phyloP scores from a whole-genome alignment of 2,797 vertebrate genomes.

The Silurus lanzhouensis region DNA sequence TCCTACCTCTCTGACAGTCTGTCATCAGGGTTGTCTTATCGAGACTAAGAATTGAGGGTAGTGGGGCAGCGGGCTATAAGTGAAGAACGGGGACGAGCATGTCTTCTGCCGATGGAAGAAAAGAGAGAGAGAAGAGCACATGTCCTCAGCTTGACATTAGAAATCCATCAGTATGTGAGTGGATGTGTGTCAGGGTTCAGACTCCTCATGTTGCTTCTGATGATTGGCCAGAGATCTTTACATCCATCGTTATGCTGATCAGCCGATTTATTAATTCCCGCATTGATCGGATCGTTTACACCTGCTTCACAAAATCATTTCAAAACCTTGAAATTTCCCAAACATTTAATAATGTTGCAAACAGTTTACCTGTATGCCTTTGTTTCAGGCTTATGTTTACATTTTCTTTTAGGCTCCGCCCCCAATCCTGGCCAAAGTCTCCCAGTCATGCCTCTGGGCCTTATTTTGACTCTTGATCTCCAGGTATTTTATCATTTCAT shows the following conservation, averaged over 20 bases:
- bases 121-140: neutral
- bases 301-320: no score
- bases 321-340: neutral
- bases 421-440: neutral
- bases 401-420: neutral
- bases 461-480: no score
- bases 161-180: neutral
- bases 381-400: neutral
- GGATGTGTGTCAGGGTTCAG: neutral
- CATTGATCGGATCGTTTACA: neutral
- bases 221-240: neutral
- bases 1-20: conserved; percentile 2
- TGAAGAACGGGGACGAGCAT: conserved; percentile 42
- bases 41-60: conserved; percentile 51
- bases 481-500: no score
- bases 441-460: neutral
- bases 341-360: neutral
- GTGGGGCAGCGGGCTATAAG: conserved; percentile 53
- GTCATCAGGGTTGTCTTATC: conserved; percentile 31
- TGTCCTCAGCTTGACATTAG: neutral
- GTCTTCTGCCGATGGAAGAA: neutral
- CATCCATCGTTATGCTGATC: neutral
- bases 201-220: neutral
- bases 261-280: neutral
- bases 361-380: neutral